Conservation (phyloP, 2,797 vertebrate genomes). For the Lepus oiostolus region DNA sequence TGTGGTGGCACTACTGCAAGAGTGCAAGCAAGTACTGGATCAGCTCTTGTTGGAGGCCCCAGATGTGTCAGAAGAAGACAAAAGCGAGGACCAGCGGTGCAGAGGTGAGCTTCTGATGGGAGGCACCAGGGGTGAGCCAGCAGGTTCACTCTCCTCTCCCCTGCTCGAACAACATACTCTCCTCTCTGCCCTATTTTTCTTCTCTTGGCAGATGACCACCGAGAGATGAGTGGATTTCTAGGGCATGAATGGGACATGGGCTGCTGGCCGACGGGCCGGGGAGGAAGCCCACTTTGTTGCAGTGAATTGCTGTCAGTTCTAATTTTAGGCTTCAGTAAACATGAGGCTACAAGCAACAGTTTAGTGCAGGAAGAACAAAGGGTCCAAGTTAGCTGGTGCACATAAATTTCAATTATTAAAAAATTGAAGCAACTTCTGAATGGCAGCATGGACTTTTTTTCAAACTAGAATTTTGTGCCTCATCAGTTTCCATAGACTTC, state of each 20-base stretch:
- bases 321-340: conserved; percentile 92
- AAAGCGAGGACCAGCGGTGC: conserved; percentile 85
- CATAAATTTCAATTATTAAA: conserved; percentile 90
- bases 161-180: conserved; percentile 25
- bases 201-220: conserved; percentile 87
- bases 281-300: conserved; percentile 90
- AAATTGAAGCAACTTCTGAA: conserved; percentile 87
- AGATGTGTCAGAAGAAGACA: conserved; percentile 79
- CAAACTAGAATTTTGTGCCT: conserved; percentile 81
- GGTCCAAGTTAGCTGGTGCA: conserved; percentile 88
- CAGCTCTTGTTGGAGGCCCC: conserved; percentile 75
- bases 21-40: conserved; percentile 89
- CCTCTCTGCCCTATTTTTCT: conserved; percentile 87
- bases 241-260: conserved; percentile 87
- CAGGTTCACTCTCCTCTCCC: not conserved
- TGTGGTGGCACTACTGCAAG: conserved; percentile 88
- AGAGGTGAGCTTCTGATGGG: conserved; percentile 90
- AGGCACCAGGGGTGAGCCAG: conserved; percentile 42
- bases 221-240: conserved; percentile 86
- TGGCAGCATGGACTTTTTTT: conserved; percentile 85
- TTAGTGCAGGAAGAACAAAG: conserved; percentile 89
- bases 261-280: conserved; percentile 82
- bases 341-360: conserved; percentile 89
- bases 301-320: conserved; percentile 93
- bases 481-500: conserved; percentile 78